Evolutionary conservation across 2,113 vertebrate genomes (phyloP).

Genomic region (Typhlomys cinereus): DNA sequence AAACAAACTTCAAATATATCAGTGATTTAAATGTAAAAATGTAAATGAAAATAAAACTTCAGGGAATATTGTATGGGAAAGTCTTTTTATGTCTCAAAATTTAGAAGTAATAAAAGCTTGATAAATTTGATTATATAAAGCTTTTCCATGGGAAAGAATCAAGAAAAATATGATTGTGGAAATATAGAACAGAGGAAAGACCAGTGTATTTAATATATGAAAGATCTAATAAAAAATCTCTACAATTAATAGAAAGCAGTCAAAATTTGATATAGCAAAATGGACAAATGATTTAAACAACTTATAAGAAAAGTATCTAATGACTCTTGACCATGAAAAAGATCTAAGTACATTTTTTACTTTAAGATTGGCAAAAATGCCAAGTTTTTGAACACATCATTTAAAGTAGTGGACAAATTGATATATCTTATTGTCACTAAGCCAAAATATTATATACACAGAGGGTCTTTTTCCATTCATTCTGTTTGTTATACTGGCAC

Average conservation of each 20-base stretch:
- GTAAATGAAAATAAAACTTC: background rate
- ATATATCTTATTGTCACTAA: background rate
- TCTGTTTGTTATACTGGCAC: too few species aligned
- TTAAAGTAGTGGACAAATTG: background rate
- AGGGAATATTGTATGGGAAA: background rate
- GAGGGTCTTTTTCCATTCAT: too few species aligned
- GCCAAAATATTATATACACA: background rate
- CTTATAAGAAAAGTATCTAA: background rate
- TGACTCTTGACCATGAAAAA: background rate
- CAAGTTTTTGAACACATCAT: background rate
- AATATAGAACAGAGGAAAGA: background rate
- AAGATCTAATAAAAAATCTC: too few species aligned
- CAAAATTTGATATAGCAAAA: background rate
- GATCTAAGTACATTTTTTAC: background rate
- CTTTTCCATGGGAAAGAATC: background rate
- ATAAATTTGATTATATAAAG: slow-evolving; percentile 7
- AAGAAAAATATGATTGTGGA: slow-evolving; percentile 16
- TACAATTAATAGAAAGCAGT: background rate
- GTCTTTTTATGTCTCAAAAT: slow-evolving; percentile 38
- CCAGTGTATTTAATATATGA: background rate
- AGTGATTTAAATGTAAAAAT: slow-evolving; percentile 30
- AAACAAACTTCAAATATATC: slow-evolving; percentile 8
- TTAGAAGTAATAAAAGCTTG: slow-evolving; percentile 16
- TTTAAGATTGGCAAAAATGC: background rate
- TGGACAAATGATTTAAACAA: background rate